Base-by-base conservation (phyloP, 2,888 invertebrate species). In the Trissolcus japonicus region DNA sequence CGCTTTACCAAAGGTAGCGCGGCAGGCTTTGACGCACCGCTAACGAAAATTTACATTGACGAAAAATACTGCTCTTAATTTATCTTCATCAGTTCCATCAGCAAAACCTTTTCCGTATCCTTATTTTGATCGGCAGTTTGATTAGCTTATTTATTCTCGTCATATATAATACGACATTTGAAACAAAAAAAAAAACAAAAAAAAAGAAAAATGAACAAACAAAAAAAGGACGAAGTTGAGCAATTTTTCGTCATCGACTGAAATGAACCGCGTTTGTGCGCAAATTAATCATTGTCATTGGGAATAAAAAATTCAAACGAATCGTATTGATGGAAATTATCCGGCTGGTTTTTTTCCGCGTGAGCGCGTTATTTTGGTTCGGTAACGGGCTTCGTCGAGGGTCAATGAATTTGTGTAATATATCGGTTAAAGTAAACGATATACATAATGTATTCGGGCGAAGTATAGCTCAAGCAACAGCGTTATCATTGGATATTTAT, bases 331-430 rank as follows among this genome's bases (percentile, higher is more conserved):
- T 35, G 35, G 35, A 9, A 35, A 16, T 16, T 46, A 6, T 46
- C 46, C 11, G 16, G 4, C 9, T 43, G 46, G 46, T 46, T 16
- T 46, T 46, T 16, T 46, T 46, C 16, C 21, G 35, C 35, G 35
- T 35, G 35, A 35, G 35, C 35, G 35, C 35, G 35, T 35, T 35
- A 11, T 35, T 46, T 17, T 35, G 48, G 60, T 68, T 46, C 35
- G 54, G n/a, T 48, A 68, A 35, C 56, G 56, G 59, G 43, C 53
- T 14, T 43, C 46, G 17, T 43, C 14, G 40, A 46, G 56, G 61
- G 61, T 62, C 40, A 69, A 69, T 56, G 56, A 43, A 59, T 54
- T 54, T 46, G 55, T 46, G 61, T 29, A 46, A 61, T 68, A 54
- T 61, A 60, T 54, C 55, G 46, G 35, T 46, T 46, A 14, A 55